phyloP scores from a whole-genome alignment of 2,888 invertebrate genomes.

The Taenaris catops region DNA sequence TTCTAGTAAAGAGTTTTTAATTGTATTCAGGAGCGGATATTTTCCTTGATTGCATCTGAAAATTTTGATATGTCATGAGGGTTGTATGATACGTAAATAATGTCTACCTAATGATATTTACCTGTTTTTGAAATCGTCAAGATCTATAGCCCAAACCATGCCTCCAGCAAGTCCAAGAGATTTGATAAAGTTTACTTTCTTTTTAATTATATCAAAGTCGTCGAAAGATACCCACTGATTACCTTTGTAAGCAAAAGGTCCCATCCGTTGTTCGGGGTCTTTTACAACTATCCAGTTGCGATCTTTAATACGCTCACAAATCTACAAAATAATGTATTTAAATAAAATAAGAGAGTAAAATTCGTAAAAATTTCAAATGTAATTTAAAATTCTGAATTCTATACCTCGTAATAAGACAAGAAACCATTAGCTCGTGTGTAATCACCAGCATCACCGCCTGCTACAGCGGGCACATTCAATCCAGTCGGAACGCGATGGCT shows the following conservation, averaged over 20 bases:
- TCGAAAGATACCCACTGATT: slow-evolving; percentile 96
- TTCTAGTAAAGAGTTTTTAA: slow-evolving; percentile 84
- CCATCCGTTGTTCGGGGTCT: slow-evolving; percentile 88
- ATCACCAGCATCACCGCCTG: slow-evolving; percentile 91
- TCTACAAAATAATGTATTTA: slow-evolving; percentile 55
- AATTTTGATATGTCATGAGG: too few relatives aligned
- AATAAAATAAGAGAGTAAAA: neutral
- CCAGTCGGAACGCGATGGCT: slow-evolving; percentile 56
- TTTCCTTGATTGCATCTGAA: slow-evolving; percentile 87
- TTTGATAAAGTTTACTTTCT: slow-evolving; percentile 89
- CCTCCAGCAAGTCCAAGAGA: slow-evolving; percentile 90
- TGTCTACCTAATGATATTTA: too few relatives aligned
- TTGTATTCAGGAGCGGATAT: slow-evolving; percentile 89
- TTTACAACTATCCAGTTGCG: slow-evolving; percentile 90
- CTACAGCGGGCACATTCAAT: slow-evolving; percentile 87
- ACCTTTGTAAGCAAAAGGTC: slow-evolving; percentile 92
- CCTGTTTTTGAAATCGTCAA: slow-evolving; percentile 90
- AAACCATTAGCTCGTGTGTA: slow-evolving; percentile 92
- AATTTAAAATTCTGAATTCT: too few relatives aligned
- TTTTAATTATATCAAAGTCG: slow-evolving; percentile 87
- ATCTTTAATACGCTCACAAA: slow-evolving; percentile 89
- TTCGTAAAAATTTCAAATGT: too few relatives aligned
- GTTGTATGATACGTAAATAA: too few relatives aligned
- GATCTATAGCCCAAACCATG: slow-evolving; percentile 95
- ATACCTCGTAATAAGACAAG: slow-evolving; percentile 91